Conservation (phyloP, 2,797 vertebrate species). For the Megaceryle alcyon region DNA sequence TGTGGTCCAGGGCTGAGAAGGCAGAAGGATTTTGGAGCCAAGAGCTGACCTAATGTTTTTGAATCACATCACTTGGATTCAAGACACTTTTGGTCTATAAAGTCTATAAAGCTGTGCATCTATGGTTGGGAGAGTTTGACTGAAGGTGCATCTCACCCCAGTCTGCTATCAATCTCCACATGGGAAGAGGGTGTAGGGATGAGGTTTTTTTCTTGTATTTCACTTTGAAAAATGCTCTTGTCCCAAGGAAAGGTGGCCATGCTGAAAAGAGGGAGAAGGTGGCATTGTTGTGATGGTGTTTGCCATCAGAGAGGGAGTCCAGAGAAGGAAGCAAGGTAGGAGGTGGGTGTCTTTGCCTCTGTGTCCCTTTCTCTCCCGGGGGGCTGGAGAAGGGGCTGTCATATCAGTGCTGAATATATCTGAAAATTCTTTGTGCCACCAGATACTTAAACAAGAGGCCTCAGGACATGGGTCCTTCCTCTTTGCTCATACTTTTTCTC, state of each 20-base stretch:
- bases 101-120: background rate
- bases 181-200: background rate
- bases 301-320: background rate
- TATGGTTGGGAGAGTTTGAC: background rate
- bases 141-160: background rate
- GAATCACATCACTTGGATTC: background rate
- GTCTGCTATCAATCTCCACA: background rate
- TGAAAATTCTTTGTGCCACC: background rate
- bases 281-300: background rate
- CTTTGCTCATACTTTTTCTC: background rate
- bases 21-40: background rate
- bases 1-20: constrained; percentile 19
- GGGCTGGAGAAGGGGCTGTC: background rate
- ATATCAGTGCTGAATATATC: background rate
- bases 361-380: background rate
- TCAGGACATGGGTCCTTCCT: background rate
- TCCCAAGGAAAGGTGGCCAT: background rate
- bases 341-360: background rate
- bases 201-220: background rate
- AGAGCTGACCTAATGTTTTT: background rate
- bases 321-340: background rate
- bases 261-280: background rate
- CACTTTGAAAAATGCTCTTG: background rate
- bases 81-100: background rate
- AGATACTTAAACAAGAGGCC: background rate